Evolutionary conservation across 2,113 vertebrate species (phyloP).

Genomic region (Calidris pugnax): DNA sequence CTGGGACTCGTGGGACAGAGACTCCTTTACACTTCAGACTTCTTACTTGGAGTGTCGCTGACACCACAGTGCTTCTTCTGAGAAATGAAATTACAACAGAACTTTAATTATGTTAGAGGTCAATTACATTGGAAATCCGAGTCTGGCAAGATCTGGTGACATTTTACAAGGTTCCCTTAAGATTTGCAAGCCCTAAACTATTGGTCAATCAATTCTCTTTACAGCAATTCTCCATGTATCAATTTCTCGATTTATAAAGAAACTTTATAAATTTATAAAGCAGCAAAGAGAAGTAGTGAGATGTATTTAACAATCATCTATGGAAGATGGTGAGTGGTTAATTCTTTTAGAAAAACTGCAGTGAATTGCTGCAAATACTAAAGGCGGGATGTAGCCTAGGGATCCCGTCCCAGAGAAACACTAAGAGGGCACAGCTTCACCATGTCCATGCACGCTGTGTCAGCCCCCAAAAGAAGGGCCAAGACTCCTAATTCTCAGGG

Average conservation of each 20-base stretch:
- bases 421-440: rapidly evolving
- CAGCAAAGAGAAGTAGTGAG: not conserved
- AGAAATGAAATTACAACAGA: not conserved
- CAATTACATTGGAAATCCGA: not conserved
- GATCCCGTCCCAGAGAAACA: rapidly evolving
- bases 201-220: rapidly evolving
- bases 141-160: not conserved
- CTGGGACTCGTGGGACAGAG: not conserved
- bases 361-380: not conserved
- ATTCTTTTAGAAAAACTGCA: not conserved
- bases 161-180: not conserved
- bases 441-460: no score
- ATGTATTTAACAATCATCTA: not conserved
- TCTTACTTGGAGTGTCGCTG: not conserved
- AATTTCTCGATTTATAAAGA: no score
- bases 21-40: not conserved
- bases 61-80: not conserved
- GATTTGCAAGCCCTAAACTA: not conserved
- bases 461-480: not conserved
- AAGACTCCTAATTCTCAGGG: rapidly evolving
- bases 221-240: no score
- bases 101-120: not conserved
- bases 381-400: rapidly evolving
- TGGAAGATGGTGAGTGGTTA: no score
- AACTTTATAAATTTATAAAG: no score